Conservation (phyloP, 2,113 vertebrate species). For the Leptobrachium leishanense region DNA sequence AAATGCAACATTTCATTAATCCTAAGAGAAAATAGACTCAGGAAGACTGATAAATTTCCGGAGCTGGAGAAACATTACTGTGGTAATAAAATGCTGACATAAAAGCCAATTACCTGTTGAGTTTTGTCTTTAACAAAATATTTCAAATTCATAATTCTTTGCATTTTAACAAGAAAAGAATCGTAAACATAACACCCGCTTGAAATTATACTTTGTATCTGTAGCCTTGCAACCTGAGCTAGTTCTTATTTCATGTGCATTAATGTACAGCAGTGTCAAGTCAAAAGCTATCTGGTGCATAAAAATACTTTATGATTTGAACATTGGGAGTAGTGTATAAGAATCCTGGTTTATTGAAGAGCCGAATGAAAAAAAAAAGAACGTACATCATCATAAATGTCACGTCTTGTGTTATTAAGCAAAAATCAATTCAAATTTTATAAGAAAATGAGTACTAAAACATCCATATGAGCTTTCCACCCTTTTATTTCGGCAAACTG, state of each 20-base stretch:
- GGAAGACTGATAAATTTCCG: conserved; percentile 40
- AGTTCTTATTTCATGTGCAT: conserved; percentile 37
- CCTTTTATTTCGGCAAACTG: conserved; percentile 58
- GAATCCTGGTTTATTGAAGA: conserved; percentile 33
- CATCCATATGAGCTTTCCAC: conserved; percentile 52
- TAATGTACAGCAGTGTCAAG: conserved; percentile 44
- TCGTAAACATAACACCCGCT: conserved; percentile 14
- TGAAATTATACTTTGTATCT: conserved; percentile 22
- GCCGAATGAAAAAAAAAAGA: conserved; percentile 22
- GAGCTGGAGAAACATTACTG: conserved; percentile 36
- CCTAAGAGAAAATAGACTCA: conserved; percentile 28
- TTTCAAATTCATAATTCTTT: conserved; percentile 33
- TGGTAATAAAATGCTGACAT: conserved; percentile 40
- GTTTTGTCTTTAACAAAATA: conserved; percentile 40
- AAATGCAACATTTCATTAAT: conserved; percentile 48
- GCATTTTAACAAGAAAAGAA: conserved; percentile 34
- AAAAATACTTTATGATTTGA: conserved; percentile 41
- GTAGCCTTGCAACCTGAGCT: conserved; percentile 6
- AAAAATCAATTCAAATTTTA: conserved; percentile 62
- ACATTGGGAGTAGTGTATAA: conserved; percentile 20
- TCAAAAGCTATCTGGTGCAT: conserved; percentile 38
- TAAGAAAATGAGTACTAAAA: conserved; percentile 60
- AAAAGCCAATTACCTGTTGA: conserved; percentile 47
- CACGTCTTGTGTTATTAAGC: conserved; percentile 59
- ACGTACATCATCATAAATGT: conserved; percentile 52